phyloP scores from a whole-genome alignment of 2,113 vertebrate species.

The Chaetodon trifascialis region DNA sequence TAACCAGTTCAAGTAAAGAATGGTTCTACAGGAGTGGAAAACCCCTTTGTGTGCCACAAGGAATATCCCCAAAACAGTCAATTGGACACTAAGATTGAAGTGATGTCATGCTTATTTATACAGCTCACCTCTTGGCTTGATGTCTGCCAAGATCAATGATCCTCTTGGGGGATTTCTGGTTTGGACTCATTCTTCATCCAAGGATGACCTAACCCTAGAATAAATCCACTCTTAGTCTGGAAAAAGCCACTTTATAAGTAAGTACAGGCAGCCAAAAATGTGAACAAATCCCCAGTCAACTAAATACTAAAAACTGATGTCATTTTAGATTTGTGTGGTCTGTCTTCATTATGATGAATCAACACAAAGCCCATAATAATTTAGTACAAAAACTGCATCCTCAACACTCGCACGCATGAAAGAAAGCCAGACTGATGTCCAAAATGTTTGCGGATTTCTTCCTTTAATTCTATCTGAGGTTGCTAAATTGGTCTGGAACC shows the following conservation, averaged over 20 bases:
- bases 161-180: conserved; percentile 54
- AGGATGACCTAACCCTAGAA: conserved; percentile 61
- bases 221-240: conserved; percentile 56
- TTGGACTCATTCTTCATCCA: conserved; percentile 49
- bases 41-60: neutral
- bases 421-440: conserved; percentile 24
- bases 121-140: conserved; percentile 3
- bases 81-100: neutral
- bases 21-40: conserved; percentile 34
- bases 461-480: conserved; percentile 30
- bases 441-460: conserved; percentile 41
- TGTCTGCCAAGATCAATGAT: conserved; percentile 41
- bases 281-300: conserved; percentile 42
- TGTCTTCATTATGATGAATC: conserved; percentile 34
- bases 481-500: conserved; percentile 35
- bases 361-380: neutral
- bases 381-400: conserved; percentile 47
- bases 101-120: conserved; percentile 60
- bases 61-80: conserved; percentile 29
- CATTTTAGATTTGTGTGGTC: conserved; percentile 51
- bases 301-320: conserved; percentile 52
- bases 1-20: conserved; percentile 6
- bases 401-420: conserved; percentile 25
- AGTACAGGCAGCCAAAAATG: conserved; percentile 31
- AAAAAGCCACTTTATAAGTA: conserved; percentile 51